Evolutionary conservation across 2,797 vertebrate genomes (phyloP).

Genomic region (Crossoptilon crossoptilon): DNA sequence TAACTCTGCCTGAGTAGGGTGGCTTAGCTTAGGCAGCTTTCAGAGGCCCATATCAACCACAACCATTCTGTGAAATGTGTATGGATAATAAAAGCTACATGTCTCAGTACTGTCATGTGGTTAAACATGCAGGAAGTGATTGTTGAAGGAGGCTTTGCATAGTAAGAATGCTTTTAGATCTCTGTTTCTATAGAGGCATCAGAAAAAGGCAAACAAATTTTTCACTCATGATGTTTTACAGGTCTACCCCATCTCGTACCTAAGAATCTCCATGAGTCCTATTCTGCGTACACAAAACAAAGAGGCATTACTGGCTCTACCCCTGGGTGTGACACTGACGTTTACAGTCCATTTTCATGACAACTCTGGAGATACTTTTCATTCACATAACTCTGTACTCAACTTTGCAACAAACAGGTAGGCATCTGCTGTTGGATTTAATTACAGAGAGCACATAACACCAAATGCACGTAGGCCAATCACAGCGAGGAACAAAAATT

Average conservation of each 20-base stretch:
- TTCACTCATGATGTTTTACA: slow-evolving; percentile 56
- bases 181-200: background rate
- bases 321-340: slow-evolving; percentile 88
- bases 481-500: background rate
- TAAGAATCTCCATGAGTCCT: slow-evolving; percentile 88
- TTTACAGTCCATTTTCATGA: slow-evolving; percentile 92
- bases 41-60: background rate
- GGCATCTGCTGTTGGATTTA: background rate
- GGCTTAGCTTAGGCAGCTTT: background rate
- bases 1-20: background rate
- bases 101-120: background rate
- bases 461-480: background rate
- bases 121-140: background rate
- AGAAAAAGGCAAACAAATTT: background rate
- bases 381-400: slow-evolving; percentile 88
- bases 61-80: background rate
- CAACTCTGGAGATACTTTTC: slow-evolving; percentile 86
- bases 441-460: background rate
- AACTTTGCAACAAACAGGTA: slow-evolving; percentile 93
- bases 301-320: slow-evolving; percentile 84
- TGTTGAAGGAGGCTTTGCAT: background rate
- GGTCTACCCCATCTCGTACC: slow-evolving; percentile 93
- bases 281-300: slow-evolving; percentile 78
- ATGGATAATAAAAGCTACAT: background rate
- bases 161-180: background rate